Base-by-base conservation (phyloP, 1,140 invertebrate species). In the Musca vetustissima region DNA sequence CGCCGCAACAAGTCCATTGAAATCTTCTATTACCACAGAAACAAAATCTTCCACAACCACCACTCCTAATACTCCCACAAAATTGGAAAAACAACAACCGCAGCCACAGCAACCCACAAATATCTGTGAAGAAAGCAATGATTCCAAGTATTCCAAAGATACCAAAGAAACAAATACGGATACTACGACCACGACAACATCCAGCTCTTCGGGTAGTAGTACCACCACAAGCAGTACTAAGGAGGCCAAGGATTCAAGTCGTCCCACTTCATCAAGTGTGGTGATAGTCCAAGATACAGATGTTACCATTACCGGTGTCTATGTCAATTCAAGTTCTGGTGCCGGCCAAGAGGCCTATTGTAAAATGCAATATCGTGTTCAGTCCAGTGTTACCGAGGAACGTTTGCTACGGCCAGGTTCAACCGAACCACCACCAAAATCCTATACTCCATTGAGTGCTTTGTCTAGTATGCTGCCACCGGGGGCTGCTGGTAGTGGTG, bases 401-500 rank as follows among this genome's bases (percentile, higher is more conserved):
- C 76, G 81, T 14, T 69, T 83, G 1, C 66, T 83, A 89, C 90
- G 68, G 88, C 92, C 57, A 88, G 91, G 82, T 88, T 93, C 83
- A 89, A 91, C 73, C 88, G 93, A 85, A 91, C 92, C 75, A 86
- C 92, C 59, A 89, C 92, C 74, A 86, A 92, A 64, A 90, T 92
- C 55, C 86, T 94, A 94, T 77, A 93, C 92, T 43, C 92, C 92
- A 15, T 85, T 94, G 47, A 90, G 90, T 59, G 92, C 93, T n/a
- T 84, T 94, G 68, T 93, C 92, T 47, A 93, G 89, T 71, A 94
- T 94, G 93, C 88, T 93, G 83, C 92, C 92, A 25, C 92, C 92
- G 1, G 90, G 90, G 70, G 86, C 86, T 68, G 25, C 65, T 24
- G 22, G 74, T 70, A 0, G 75, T 65, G 53, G 64, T 2, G 43